These are phyloP conservation scores for Catostomus latipinnis DNA, from an alignment of 2,797 vertebrate species.

Conservation along the genomic window DNA sequence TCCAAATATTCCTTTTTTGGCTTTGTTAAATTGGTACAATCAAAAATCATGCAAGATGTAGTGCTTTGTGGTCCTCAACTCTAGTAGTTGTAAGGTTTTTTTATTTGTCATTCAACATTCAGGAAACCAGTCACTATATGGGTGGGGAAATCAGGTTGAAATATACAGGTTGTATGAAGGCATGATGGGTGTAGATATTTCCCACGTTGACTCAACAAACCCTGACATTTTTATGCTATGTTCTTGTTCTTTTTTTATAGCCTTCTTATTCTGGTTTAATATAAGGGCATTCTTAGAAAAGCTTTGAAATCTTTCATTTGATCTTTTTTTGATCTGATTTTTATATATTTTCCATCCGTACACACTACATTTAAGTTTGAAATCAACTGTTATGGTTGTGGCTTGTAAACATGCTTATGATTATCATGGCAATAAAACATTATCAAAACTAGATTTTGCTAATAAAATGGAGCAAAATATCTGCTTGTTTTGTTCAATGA, in stretches of 20 bases:
- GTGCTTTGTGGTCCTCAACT: not conserved
- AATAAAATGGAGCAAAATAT: slow-evolving; percentile 9
- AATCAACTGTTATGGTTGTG: not conserved
- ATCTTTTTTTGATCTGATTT: not conserved
- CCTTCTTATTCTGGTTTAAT: not conserved
- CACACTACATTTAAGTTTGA: not conserved
- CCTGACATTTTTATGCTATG: not conserved
- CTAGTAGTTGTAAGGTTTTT: not conserved
- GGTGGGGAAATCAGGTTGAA: slow-evolving; percentile 31
- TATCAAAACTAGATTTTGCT: not conserved
- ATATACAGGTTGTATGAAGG: not conserved
- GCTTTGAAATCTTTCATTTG: too few relatives aligned
- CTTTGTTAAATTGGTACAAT: not conserved
- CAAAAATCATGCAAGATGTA: not conserved
- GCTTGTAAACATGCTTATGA: not conserved
- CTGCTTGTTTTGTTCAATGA: slow-evolving; percentile 60
- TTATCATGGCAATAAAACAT: not conserved
- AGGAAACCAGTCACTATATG: slow-evolving; percentile 42
- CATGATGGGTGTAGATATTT: not conserved
- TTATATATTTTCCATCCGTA: not conserved
- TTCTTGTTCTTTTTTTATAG: not conserved
- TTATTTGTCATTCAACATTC: slow-evolving; percentile 60
- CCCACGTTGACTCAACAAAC: not conserved
- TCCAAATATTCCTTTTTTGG: not conserved
- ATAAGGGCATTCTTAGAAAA: not conserved